phyloP scores from a whole-genome alignment of 1,140 invertebrate genomes.

The Diachasma alloeum region DNA sequence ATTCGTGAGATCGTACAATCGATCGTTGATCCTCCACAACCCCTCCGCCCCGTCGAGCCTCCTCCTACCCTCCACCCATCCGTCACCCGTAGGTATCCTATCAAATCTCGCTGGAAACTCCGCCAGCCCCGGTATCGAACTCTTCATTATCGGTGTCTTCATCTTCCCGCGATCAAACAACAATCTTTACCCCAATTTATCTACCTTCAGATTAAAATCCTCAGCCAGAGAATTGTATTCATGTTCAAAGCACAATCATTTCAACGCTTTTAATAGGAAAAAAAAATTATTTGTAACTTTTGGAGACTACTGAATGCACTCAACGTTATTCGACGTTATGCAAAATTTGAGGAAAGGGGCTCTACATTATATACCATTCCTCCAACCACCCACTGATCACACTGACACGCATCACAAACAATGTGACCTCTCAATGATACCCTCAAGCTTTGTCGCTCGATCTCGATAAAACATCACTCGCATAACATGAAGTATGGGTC shows the following conservation, averaged over 20 bases:
- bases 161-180: conserved; percentile 14
- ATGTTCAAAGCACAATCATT: too few relatives aligned
- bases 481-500: neutral
- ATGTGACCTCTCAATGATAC: neutral
- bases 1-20: conserved; percentile 76
- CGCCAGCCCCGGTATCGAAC: conserved; percentile 48
- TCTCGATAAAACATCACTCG: neutral
- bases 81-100: conserved; percentile 34
- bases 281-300: too few relatives aligned
- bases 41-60: conserved; percentile 77
- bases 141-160: conserved; percentile 34
- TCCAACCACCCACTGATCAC: too few relatives aligned
- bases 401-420: neutral
- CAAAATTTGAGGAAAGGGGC: neutral
- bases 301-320: too few relatives aligned
- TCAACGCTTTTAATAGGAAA: too few relatives aligned
- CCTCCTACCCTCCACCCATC: conserved; percentile 69
- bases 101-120: conserved; percentile 37
- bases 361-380: neutral
- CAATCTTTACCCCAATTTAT: too few relatives aligned
- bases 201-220: too few relatives aligned
- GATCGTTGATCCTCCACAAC: conserved; percentile 80
- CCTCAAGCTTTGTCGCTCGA: neutral
- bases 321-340: neutral
- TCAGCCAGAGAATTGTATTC: too few relatives aligned